phyloP scores from a whole-genome alignment of 2,113 vertebrate genomes.

The Petromus typicus region DNA sequence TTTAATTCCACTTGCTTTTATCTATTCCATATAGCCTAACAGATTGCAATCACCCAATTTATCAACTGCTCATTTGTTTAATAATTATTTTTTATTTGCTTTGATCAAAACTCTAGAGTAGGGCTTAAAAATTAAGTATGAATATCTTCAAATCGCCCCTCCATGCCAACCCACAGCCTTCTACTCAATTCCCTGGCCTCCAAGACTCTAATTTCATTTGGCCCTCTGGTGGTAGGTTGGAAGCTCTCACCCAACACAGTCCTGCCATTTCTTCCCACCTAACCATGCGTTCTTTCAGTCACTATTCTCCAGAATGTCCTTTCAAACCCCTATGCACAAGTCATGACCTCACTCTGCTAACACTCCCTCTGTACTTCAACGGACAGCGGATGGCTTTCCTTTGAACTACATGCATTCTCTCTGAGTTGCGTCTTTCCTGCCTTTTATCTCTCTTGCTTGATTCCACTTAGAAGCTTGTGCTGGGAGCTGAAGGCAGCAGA shows the following conservation, averaged over 20 bases:
- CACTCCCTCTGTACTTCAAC: neutral
- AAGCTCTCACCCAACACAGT: neutral
- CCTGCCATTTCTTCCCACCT: neutral
- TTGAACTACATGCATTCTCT: neutral
- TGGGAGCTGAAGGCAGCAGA: fast-evolving
- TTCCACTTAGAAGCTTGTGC: neutral
- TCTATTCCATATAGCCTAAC: neutral
- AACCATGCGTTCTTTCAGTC: neutral
- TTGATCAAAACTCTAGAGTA: neutral
- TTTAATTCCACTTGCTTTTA: neutral
- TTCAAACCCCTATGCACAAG: neutral
- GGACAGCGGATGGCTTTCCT: neutral
- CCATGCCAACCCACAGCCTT: neutral
- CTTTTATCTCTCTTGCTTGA: neutral
- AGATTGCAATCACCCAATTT: neutral
- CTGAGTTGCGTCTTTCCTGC: neutral
- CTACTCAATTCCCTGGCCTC: too few relatives aligned
- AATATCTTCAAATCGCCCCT: neutral
- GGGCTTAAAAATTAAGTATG: neutral
- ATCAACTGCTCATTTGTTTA: neutral
- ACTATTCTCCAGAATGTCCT: neutral
- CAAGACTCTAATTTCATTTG: neutral
- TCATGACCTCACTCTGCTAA: neutral
- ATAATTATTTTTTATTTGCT: neutral
- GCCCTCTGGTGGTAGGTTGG: neutral